A percentile compares a stretch with the other conserved stretches of the same genome.
Evolutionary conservation across 1,140 invertebrate species (phyloP).

Genomic region (Dinoponera quadriceps): DNA sequence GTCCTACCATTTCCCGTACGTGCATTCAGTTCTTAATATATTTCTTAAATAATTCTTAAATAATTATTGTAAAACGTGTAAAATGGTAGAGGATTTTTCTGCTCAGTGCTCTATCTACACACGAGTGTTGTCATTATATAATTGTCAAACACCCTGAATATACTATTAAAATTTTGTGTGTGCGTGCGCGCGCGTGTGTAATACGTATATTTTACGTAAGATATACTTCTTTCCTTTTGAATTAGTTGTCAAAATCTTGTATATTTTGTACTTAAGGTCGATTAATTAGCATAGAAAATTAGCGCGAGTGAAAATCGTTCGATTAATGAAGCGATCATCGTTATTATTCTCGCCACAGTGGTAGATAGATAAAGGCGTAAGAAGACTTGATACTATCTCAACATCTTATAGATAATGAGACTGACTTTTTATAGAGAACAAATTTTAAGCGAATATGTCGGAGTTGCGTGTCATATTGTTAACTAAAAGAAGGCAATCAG

Average conservation of each 20-base stretch:
- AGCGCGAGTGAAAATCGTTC: slow-evolving; percentile 28
- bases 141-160: no score
- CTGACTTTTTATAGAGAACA: slow-evolving; percentile 82
- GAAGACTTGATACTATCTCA: slow-evolving; percentile 62
- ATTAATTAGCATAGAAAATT: slow-evolving; percentile 22
- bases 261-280: slow-evolving; percentile 35
- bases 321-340: slow-evolving; percentile 35
- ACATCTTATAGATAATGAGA: slow-evolving; percentile 80
- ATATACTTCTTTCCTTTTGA: not conserved
- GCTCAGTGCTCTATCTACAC: no score
- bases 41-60: no score
- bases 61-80: no score
- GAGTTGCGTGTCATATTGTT: slow-evolving; percentile 49
- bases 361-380: slow-evolving; percentile 59
- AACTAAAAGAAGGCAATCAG: not conserved
- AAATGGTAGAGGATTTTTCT: no score
- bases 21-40: no score
- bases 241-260: slow-evolving; percentile 38
- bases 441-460: slow-evolving; percentile 66
- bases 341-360: slow-evolving; percentile 38
- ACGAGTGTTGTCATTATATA: no score
- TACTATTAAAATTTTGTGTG: no score
- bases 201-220: not conserved
- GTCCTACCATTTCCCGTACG: no score
- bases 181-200: no score